A percentile compares a stretch with the other conserved stretches of the same genome.
These are phyloP conservation scores for Urocolius indicus DNA, from an alignment of 2,113 vertebrate species.

Conservation along the genomic window DNA sequence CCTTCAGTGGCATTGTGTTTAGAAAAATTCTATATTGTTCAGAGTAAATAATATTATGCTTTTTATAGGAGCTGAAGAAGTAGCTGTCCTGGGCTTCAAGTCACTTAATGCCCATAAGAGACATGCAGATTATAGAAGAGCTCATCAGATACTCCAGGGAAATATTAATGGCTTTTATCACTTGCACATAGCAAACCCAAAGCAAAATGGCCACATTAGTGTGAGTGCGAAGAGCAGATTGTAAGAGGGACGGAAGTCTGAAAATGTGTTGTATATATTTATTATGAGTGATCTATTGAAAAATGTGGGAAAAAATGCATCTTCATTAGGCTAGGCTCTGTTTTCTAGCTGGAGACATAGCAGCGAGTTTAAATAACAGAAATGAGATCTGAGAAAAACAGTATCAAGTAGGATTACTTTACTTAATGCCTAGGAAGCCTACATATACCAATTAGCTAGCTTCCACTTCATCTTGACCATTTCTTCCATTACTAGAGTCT, in stretches of 20 bases:
- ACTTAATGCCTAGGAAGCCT: not conserved
- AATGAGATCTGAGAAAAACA: not conserved
- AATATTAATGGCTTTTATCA: not conserved
- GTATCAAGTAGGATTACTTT: not conserved
- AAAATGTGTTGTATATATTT: not conserved
- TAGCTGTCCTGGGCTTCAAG: not conserved
- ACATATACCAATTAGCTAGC: not conserved
- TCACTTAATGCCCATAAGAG: not conserved
- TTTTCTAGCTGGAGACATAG: not conserved
- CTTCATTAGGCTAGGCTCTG: not conserved
- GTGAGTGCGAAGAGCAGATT: not conserved
- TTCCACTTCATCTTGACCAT: conserved; percentile 1
- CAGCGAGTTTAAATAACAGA: not conserved
- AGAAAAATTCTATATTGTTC: not conserved
- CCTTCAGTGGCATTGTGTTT: not conserved
- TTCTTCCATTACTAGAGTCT: not conserved
- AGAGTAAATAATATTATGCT: not conserved
- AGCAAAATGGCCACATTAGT: not conserved
- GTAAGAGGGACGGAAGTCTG: not conserved
- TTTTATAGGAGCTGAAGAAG: not conserved
- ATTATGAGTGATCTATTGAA: not conserved
- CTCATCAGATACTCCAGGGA: not conserved
- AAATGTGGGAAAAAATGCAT: not conserved
- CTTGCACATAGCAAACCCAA: not conserved
- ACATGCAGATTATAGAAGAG: not conserved